Base-by-base conservation (phyloP, 92 coral and sea anemone genomes). In the Galaxea fascicularis region DNA sequence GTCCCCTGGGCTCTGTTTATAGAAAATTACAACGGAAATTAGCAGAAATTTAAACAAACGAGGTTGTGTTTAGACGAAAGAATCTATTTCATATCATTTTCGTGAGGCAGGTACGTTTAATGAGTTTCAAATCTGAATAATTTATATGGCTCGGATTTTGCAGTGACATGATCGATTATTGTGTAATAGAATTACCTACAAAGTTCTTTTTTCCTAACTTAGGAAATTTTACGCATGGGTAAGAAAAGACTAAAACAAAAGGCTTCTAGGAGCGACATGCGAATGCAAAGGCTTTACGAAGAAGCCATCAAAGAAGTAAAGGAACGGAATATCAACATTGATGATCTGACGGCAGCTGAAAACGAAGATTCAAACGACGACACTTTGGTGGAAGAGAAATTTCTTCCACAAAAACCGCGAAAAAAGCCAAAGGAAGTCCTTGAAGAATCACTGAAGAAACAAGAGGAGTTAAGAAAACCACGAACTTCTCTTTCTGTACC, bases 201-300 rank as follows among this genome's bases (percentile, higher is more conserved):
- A 54, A 9, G 29, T 7, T 22, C 5, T 7, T 21, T n/a, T 4
- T 60, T 28, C 9, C 10, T 21, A 11, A 21, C 29, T 60, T 22
- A 9, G 21, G 29, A 17, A 58, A 1, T n/a, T 58, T n/a, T 18
- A 66, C 8, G 17, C 18, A 90, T 87, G 94, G 85, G 89, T 24
- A 78, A 78, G 58, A 91, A 84, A 39, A 65, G 69, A 4, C 59
- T 58, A 49, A 51, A 71, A 16, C 57, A 76, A 28, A 89, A 89
- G 60, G 79, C 73, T 44, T 82, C 80, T 73, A 81, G 86, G 51
- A 91, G 94, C 79, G 94, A 91, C 25, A 91, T 65, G 35, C 86
- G 79, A 39, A 87, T 91, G 58, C 79, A 91, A 31, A 56, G 78
- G 25, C 76, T 91, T 25, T 91, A 91, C 65, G 52, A 39, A 26